Base-by-base conservation (phyloP, 2,888 invertebrate species). In the Pollenia labialis region DNA sequence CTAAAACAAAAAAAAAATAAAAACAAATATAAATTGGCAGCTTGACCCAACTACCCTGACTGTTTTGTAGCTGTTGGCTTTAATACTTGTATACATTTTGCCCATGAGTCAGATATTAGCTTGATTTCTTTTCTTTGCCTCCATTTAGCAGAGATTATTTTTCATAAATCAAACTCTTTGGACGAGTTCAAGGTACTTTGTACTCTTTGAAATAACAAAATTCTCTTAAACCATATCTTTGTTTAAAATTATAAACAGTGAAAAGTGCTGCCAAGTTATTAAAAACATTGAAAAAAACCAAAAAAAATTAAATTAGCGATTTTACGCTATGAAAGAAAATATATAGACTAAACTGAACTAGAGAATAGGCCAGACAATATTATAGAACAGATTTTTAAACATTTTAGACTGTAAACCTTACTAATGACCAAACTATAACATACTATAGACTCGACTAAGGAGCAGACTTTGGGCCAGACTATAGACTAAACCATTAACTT, bases 1-100 rank as follows among this genome's bases (percentile, higher is more conserved):
- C 9, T 58, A 76, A 75, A 80, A 46, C 50, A 23, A 14, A 71
- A 18, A 16, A 64, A 71, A 48, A 42, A 52, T 46, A 18, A 40
- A 32, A 14, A 60, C 50, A 62, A 74, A 48, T 48, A 12, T 58
- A 23, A 23, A 3, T 69, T 69, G 32, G 56, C 54, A 52, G 71
- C 72, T 87, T 87, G 84, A 84, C 87, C 87, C 71, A 77, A 74
- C 87, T 81, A 84, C 81, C 84, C 81, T 83, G 81, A 81, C 76
- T 68, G 64, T 56, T 46, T 64, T 10, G 42, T 79, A 14, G 50
- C 62, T 62, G 79, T n/a, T 68, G 84, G 54, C 68, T 85, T 75
- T 71, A 82, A 82, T 80, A 48, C 14, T 18, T 48, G 32, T 11
- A 14, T 46, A 8, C 16, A 23, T 18, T 54, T 79, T 54, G 52